These are phyloP conservation scores for Cosmia pyralina DNA, from an alignment of 2,888 invertebrate species.

Conservation along the genomic window DNA sequence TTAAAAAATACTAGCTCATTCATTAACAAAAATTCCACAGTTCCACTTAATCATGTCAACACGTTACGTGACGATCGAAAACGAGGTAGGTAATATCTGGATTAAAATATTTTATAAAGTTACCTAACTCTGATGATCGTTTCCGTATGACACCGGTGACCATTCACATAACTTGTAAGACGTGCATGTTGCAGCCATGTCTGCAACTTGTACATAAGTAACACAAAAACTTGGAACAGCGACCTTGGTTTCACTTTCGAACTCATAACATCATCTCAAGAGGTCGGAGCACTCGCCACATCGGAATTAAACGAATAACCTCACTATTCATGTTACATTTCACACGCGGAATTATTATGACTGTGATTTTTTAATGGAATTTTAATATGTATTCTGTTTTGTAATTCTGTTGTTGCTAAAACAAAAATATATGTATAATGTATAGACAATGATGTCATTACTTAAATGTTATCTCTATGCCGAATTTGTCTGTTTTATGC, in stretches of 20 bases:
- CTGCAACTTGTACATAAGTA: slow-evolving; percentile 55
- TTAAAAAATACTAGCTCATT: slow-evolving; percentile 30
- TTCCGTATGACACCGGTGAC: slow-evolving; percentile 58
- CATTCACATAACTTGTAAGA: slow-evolving; percentile 64
- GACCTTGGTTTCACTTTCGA: slow-evolving; percentile 83
- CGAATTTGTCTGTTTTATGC: slow-evolving; percentile 37
- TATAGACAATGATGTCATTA: slow-evolving; percentile 50
- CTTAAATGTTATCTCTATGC: slow-evolving; percentile 22
- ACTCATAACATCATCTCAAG: slow-evolving; percentile 69
- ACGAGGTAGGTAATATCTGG: slow-evolving; percentile 53
- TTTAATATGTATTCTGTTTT: slow-evolving; percentile 23
- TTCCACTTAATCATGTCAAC: slow-evolving; percentile 31
- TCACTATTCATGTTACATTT: slow-evolving; percentile 55
- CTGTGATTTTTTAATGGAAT: slow-evolving; percentile 26
- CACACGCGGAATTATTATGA: slow-evolving; percentile 43
- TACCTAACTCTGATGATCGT: slow-evolving; percentile 69
- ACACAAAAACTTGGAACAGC: slow-evolving; percentile 54
- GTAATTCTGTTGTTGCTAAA: slow-evolving; percentile 17
- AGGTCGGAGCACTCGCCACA: slow-evolving; percentile 74
- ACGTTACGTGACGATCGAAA: slow-evolving; percentile 48
- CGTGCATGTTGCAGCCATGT: slow-evolving; percentile 68
- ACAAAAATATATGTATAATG: slow-evolving; percentile 19
- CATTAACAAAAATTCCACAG: slow-evolving; percentile 30
- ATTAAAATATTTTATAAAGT: slow-evolving; percentile 62
- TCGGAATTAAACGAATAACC: slow-evolving; percentile 59